Percentiles rank a stretch among this genome's conserved stretches.
Conservation (phyloP, 2,888 invertebrate species). For the Merodon equestris region DNA sequence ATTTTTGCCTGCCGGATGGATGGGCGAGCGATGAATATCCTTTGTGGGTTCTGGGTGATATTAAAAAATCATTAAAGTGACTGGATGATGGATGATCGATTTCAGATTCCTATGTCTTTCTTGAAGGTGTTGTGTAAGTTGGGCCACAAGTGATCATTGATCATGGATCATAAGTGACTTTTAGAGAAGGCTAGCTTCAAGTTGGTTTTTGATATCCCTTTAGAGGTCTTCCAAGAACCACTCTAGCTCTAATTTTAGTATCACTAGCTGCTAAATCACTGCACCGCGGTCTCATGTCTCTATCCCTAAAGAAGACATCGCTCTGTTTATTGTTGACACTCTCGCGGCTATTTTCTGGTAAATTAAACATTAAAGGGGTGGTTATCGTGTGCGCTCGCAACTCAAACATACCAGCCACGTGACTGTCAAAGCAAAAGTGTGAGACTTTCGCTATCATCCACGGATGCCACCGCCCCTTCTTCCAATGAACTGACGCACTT, state of each 20-base stretch:
- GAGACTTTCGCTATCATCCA: constrained; percentile 34
- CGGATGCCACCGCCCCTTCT: no score
- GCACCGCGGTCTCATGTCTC: no score
- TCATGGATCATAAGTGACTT: no score
- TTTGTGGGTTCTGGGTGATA: constrained; percentile 31
- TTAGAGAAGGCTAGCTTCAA: no score
- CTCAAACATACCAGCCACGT: constrained; percentile 67
- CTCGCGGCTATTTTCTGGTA: constrained; percentile 74
- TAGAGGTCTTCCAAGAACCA: no score
- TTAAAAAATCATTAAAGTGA: constrained; percentile 50
- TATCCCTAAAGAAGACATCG: no score
- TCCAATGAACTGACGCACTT: constrained; percentile 38
- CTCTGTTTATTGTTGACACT: constrained; percentile 71
- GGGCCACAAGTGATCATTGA: no score
- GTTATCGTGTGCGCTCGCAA: constrained; percentile 48
- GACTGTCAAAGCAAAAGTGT: constrained; percentile 45
- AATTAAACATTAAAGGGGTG: constrained; percentile 72
- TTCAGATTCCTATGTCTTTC: no score
- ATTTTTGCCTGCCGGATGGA: constrained; percentile 43
- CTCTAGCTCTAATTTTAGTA: no score
- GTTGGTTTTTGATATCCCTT: no score
- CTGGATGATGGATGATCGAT: no score
- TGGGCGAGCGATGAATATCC: constrained; percentile 4
- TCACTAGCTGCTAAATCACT: no score
- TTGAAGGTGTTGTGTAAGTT: neutral